phyloP scores from a whole-genome alignment of 2,888 invertebrate species.

The Margaritifera margaritifera region DNA sequence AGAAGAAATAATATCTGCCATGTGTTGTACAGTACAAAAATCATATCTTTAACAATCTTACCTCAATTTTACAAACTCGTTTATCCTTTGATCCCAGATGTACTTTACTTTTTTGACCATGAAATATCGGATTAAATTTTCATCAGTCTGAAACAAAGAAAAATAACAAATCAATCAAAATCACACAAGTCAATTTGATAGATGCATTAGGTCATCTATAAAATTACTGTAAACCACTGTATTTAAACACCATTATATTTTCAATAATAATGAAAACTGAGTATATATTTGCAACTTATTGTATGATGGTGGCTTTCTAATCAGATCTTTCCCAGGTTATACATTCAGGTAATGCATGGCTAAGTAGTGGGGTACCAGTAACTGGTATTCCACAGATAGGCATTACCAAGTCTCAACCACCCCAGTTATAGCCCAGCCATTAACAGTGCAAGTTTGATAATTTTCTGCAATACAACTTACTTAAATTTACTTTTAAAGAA shows the following conservation, averaged over 20 bases:
- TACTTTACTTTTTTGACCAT: conserved; percentile 74
- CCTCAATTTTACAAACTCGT: neutral
- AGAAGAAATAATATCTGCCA: no score
- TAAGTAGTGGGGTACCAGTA: no score
- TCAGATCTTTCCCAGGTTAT: no score
- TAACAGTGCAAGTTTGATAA: no score
- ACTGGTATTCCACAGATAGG: no score
- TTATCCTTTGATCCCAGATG: conserved; percentile 65
- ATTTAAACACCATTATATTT: neutral
- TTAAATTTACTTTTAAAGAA: no score
- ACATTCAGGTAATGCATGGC: no score
- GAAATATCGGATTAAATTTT: conserved; percentile 67
- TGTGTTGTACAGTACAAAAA: neutral
- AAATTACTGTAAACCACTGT: neutral
- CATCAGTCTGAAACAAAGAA: conserved; percentile 45
- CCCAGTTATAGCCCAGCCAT: no score
- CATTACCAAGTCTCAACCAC: no score
- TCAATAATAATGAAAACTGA: neutral
- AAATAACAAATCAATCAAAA: conserved; percentile 2
- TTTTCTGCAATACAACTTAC: no score
- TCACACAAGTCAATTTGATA: neutral
- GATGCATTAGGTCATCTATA: no score
- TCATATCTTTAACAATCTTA: neutral
- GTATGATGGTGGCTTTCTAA: neutral
- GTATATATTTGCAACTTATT: neutral